These are phyloP conservation scores for Acanthosepion pharaonis DNA, from an alignment of 2,888 invertebrate species.

Conservation along the genomic window DNA sequence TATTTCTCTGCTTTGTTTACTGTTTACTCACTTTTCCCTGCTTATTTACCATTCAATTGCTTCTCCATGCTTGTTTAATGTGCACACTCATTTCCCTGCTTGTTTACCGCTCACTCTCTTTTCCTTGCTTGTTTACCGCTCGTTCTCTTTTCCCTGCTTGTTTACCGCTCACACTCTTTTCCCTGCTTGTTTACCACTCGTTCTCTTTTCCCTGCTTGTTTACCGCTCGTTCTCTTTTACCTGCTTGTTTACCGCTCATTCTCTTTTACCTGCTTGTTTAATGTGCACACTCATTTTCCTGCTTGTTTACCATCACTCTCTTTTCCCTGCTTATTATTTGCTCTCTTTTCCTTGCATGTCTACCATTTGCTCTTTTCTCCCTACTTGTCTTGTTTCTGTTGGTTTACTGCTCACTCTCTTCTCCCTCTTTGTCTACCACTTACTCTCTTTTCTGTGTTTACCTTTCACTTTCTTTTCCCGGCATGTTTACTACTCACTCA, in stretches of 20 bases:
- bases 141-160: too few relatives aligned
- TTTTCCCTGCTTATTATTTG: not conserved
- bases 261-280: not conserved
- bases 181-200: not conserved
- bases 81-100: not conserved
- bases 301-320: not conserved
- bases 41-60: too few relatives aligned
- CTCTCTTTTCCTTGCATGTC: not conserved
- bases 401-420: not conserved
- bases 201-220: not conserved
- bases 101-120: not conserved
- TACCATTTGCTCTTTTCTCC: too few relatives aligned
- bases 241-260: too few relatives aligned
- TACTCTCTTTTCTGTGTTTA: not conserved
- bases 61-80: too few relatives aligned
- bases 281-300: not conserved
- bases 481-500: not conserved
- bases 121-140: not conserved
- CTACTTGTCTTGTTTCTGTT: not conserved
- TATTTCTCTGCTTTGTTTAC: too few relatives aligned
- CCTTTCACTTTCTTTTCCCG: too few relatives aligned
- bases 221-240: too few relatives aligned
- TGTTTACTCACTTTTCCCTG: too few relatives aligned
- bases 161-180: not conserved
- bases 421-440: not conserved